Percentiles rank a stretch among this genome's conserved stretches.
phyloP scores from a whole-genome alignment of 2,888 invertebrate genomes.

The Chloroclysta siterata region DNA sequence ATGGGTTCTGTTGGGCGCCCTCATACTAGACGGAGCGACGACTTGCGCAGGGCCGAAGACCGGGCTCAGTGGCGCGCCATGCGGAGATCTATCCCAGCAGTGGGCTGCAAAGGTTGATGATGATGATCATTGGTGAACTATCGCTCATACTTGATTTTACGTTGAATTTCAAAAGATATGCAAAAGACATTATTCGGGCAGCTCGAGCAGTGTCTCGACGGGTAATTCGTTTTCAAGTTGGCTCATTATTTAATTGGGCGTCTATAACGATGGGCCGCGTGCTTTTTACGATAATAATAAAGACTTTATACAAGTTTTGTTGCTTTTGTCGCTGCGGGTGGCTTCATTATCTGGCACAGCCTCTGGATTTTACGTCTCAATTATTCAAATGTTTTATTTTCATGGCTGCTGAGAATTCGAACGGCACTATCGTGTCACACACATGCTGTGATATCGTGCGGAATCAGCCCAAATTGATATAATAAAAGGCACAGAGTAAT shows the following conservation, averaged over 20 bases:
- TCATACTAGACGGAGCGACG: no score
- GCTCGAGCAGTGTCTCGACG: conserved; percentile 62
- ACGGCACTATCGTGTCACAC: conserved; percentile 15
- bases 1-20: no score
- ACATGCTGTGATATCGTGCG: conserved; percentile 17
- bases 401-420: conserved; percentile 10
- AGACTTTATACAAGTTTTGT: conserved; percentile 49
- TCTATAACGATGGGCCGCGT: conserved; percentile 66
- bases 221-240: conserved; percentile 74
- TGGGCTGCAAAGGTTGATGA: no score
- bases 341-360: conserved; percentile 56
- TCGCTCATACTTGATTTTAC: conserved; percentile 45
- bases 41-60: no score
- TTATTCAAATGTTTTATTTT: conserved; percentile 39
- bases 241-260: conserved; percentile 79
- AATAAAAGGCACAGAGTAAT: neutral
- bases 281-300: conserved; percentile 75
- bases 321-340: conserved; percentile 60
- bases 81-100: no score
- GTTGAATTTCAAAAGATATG: conserved; percentile 50
- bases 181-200: conserved; percentile 39
- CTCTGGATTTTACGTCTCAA: conserved; percentile 44
- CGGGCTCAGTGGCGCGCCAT: no score
- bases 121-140: no score
- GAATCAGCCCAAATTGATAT: neutral